Evolutionary conservation across 2,113 vertebrate genomes (phyloP).

Genomic region (Ibidorhyncha struthersii): DNA sequence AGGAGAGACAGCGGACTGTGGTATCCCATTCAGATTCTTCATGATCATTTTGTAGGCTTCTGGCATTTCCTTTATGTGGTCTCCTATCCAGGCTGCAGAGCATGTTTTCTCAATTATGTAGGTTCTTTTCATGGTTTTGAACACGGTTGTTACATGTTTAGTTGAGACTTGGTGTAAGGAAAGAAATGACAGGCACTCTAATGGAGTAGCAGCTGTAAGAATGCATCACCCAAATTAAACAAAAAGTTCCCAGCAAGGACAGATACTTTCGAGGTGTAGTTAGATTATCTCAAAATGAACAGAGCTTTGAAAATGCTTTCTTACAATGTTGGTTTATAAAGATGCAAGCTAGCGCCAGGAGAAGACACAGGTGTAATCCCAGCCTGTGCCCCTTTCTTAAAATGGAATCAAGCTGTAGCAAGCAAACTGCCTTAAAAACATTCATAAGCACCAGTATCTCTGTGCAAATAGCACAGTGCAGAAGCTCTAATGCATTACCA

Average conservation of each 20-base stretch:
- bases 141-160: background rate
- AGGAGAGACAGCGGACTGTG: background rate
- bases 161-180: background rate
- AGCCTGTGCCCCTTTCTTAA: background rate
- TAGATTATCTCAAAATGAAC: background rate
- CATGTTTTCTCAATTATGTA: background rate
- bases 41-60: background rate
- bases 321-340: background rate
- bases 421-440: background rate
- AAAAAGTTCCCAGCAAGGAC: background rate
- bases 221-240: background rate
- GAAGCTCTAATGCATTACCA: background rate
- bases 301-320: background rate
- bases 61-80: background rate
- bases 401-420: background rate
- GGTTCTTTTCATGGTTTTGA: background rate
- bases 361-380: background rate
- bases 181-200: background rate
- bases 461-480: background rate
- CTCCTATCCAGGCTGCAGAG: background rate
- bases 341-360: background rate
- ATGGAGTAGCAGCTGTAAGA: background rate
- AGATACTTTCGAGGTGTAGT: background rate
- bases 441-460: background rate
- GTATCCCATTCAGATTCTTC: background rate